Conservation (phyloP, 2,113 vertebrate genomes). For the Tapirus terrestris region DNA sequence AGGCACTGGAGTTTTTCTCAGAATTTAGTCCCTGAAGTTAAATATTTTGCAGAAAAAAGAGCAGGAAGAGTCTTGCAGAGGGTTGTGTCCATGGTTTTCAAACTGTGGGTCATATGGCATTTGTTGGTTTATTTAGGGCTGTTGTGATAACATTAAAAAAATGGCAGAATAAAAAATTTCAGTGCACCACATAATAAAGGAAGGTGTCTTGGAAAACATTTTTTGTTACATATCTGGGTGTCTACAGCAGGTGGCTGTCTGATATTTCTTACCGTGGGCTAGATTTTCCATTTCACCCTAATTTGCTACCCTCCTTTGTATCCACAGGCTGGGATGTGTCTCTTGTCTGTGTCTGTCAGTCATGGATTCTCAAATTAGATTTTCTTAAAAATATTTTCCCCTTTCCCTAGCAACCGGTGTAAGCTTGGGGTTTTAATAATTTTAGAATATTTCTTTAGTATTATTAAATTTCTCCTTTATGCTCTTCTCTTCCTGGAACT, state of each 20-base stretch:
- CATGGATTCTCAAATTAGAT: neutral
- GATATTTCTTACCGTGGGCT: neutral
- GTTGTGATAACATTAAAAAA: neutral
- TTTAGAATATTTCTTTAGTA: neutral
- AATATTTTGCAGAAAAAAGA: neutral
- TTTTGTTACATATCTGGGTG: neutral
- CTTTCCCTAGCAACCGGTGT: neutral
- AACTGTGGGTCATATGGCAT: neutral
- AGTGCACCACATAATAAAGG: neutral
- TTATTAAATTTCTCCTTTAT: neutral
- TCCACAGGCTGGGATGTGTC: accelerated
- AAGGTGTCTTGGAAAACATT: no score
- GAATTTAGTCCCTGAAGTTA: neutral
- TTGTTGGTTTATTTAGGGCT: neutral
- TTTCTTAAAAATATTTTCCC: neutral
- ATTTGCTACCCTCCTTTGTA: accelerated
- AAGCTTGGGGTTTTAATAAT: neutral
- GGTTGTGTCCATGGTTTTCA: neutral
- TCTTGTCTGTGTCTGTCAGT: neutral
- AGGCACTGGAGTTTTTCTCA: neutral
- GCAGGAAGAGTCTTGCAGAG: neutral
- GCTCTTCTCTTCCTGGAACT: neutral
- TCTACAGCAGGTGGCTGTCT: no score
- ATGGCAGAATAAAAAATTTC: no score
- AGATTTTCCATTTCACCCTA: neutral